A percentile compares a stretch with the other conserved stretches of the same genome.
phyloP scores from a whole-genome alignment of 2,797 vertebrate genomes.

The Sarcoramphus papa region DNA sequence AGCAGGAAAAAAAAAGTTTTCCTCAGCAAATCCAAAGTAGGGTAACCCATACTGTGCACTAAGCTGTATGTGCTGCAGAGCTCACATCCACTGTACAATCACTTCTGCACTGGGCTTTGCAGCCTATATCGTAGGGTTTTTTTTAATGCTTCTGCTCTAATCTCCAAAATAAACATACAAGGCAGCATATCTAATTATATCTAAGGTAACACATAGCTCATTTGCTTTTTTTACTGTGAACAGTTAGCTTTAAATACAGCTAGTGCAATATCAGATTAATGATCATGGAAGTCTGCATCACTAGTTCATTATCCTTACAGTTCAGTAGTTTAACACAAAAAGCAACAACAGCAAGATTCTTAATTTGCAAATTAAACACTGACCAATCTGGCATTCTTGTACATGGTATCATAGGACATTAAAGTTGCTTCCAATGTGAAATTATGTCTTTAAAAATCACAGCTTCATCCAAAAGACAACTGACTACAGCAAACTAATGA shows the following conservation, averaged over 20 bases:
- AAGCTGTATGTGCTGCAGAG: not conserved
- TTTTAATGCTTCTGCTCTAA: not conserved
- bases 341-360: not conserved
- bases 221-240: not conserved
- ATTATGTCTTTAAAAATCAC: not conserved
- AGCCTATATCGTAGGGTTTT: not conserved
- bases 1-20: not conserved
- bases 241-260: not conserved
- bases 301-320: not conserved
- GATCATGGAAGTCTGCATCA: not conserved
- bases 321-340: not conserved
- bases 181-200: not conserved
- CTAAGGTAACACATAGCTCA: not conserved
- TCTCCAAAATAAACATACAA: not conserved
- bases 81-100: not conserved
- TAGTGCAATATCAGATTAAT: not conserved
- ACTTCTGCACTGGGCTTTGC: not conserved
- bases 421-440: not conserved
- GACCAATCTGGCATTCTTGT: not conserved
- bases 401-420: not conserved
- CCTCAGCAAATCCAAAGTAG: not conserved
- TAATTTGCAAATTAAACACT: not conserved
- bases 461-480: not conserved
- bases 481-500: not conserved
- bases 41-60: not conserved